Conservation (phyloP, 2,888 invertebrate species). For the Eueremaeus valkanovi region DNA sequence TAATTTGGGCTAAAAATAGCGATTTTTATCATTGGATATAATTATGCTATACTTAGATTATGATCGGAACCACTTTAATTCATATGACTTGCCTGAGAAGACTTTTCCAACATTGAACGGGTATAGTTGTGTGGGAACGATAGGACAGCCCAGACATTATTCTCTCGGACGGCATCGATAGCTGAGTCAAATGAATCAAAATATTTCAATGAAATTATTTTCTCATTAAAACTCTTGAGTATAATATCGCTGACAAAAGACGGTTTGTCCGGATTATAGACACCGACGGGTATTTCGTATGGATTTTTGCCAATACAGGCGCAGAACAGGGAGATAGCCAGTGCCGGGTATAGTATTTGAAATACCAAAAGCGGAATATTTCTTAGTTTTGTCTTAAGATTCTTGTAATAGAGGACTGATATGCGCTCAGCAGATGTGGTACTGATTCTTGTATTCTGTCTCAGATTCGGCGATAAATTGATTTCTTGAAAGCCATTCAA, state of each 20-base stretch:
- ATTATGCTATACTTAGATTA: too few species aligned
- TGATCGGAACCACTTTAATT: too few species aligned
- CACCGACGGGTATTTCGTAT: constrained; percentile 21
- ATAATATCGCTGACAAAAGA: constrained; percentile 10
- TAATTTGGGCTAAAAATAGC: too few species aligned
- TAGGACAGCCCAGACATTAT: not conserved
- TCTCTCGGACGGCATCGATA: not conserved
- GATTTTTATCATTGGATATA: too few species aligned
- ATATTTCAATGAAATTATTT: constrained; percentile 7
- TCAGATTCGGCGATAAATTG: not conserved
- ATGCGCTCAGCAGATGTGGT: not conserved
- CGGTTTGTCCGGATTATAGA: constrained; percentile 18
- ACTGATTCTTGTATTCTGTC: not conserved
- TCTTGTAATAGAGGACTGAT: constrained; percentile 20
- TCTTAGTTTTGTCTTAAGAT: constrained; percentile 6
- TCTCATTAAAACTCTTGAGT: constrained; percentile 7
- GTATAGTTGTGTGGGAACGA: constrained; percentile 15
- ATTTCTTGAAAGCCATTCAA: not conserved
- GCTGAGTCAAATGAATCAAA: constrained; percentile 3
- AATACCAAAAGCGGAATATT: constrained; percentile 8
- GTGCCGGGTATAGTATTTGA: not conserved
- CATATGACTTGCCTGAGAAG: constrained; percentile 18
- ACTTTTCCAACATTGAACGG: constrained; percentile 11
- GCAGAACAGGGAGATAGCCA: constrained; percentile 8
- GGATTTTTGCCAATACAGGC: constrained; percentile 29